These are phyloP conservation scores for Dione juno DNA, from an alignment of 2,888 invertebrate species.

Conservation along the genomic window DNA sequence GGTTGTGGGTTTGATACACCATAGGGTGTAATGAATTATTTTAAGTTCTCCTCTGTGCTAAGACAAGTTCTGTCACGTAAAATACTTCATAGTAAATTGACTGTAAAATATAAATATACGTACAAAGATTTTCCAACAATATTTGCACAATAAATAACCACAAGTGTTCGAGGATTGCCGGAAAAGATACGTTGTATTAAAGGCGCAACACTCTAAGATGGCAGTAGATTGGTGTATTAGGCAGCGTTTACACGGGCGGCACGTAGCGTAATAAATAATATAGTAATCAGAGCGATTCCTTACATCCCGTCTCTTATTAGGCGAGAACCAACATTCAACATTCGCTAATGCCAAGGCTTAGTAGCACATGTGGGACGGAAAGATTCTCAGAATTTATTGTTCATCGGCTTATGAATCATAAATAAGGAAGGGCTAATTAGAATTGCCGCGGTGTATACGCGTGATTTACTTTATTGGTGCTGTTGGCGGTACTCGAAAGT, in stretches of 20 bases:
- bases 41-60: too few relatives aligned
- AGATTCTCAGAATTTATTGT: slow-evolving; percentile 82
- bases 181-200: slow-evolving; percentile 40
- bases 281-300: slow-evolving; percentile 83
- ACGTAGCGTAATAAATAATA: slow-evolving; percentile 83
- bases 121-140: not conserved
- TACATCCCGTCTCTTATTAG: slow-evolving; percentile 82
- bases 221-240: slow-evolving; percentile 74
- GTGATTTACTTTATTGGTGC: slow-evolving; percentile 54
- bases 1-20: too few relatives aligned
- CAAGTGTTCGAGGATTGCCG: slow-evolving; percentile 18
- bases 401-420: slow-evolving; percentile 83
- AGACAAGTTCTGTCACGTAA: too few relatives aligned
- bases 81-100: too few relatives aligned
- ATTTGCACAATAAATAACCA: slow-evolving; percentile 1
- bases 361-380: slow-evolving; percentile 81
- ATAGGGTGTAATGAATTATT: too few relatives aligned
- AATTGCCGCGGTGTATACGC: slow-evolving; percentile 62
- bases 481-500: not conserved
- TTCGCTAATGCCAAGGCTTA: slow-evolving; percentile 80
- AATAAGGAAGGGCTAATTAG: slow-evolving; percentile 82
- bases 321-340: slow-evolving; percentile 81
- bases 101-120: not conserved
- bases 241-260: slow-evolving; percentile 82
- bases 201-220: slow-evolving; percentile 69